Conservation (phyloP, 2,888 invertebrate genomes). For the Lasioglossum oenotherae region DNA sequence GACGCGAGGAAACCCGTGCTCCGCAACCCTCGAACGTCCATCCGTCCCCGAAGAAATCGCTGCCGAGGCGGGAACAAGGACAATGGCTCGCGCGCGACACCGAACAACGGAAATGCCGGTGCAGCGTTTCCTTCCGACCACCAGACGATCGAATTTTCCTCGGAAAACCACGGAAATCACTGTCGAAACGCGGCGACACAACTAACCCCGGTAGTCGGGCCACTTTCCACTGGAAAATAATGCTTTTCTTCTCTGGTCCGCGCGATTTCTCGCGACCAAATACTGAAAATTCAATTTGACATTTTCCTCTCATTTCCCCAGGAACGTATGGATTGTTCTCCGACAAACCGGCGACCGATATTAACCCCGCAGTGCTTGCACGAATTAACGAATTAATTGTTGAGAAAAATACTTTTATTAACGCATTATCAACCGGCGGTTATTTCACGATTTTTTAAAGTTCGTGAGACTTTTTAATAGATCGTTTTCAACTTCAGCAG, state of each 20-base stretch:
- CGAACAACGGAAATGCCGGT: neutral
- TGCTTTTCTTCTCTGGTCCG: neutral
- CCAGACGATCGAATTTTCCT: neutral
- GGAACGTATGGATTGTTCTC: too few relatives aligned
- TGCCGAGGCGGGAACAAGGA: neutral
- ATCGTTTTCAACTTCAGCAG: too few relatives aligned
- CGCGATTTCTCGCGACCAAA: neutral
- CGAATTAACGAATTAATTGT: too few relatives aligned
- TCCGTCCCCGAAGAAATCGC: conserved; percentile 3
- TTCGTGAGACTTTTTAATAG: too few relatives aligned
- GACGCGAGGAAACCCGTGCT: neutral
- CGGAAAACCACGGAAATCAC: neutral
- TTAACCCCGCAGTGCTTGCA: too few relatives aligned
- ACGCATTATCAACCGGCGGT: too few relatives aligned
- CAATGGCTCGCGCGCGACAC: neutral
- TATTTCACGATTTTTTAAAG: too few relatives aligned
- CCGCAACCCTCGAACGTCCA: neutral
- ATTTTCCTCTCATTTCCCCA: too few relatives aligned
- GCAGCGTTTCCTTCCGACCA: neutral
- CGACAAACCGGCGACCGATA: too few relatives aligned
- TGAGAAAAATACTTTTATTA: too few relatives aligned
- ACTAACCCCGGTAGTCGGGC: neutral
- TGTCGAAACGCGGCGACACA: neutral
- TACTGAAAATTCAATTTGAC: neutral
- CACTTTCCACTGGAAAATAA: neutral